Conservation (phyloP, 1,140 invertebrate genomes). For the Papilio polytes region DNA sequence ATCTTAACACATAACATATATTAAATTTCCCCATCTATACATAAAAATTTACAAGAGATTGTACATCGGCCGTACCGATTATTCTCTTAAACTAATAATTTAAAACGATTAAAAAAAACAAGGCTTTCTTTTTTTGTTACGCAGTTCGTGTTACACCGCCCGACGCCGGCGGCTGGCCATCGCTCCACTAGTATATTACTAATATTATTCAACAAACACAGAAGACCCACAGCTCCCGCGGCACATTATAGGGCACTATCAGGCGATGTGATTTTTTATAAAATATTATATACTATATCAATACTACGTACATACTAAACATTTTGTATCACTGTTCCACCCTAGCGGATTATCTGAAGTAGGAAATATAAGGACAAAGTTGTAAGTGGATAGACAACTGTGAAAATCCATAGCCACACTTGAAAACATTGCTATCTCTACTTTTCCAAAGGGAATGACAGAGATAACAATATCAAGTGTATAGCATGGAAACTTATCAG, state of each 20-base stretch:
- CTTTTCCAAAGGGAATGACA: not conserved
- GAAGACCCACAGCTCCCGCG: constrained; percentile 60
- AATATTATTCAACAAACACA: constrained; percentile 51
- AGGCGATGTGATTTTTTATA: constrained; percentile 72
- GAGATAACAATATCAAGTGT: not conserved
- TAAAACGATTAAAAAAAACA: constrained; percentile 57
- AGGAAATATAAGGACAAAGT: constrained; percentile 41
- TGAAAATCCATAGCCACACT: not conserved
- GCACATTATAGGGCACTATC: constrained; percentile 79
- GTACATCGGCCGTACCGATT: constrained; percentile 60
- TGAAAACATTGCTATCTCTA: not conserved
- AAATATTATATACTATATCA: constrained; percentile 70
- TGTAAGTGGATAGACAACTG: constrained; percentile 43
- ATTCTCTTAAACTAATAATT: constrained; percentile 68
- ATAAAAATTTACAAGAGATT: constrained; percentile 81
- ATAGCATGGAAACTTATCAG: not conserved
- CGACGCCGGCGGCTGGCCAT: constrained; percentile 51
- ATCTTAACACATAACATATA: constrained; percentile 79
- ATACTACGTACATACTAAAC: constrained; percentile 71
- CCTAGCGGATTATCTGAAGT: constrained; percentile 45
- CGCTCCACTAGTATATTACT: constrained; percentile 47
- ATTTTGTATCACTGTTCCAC: constrained; percentile 71
- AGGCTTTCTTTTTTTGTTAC: constrained; percentile 43
- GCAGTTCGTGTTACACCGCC: constrained; percentile 44
- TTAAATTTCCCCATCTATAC: constrained; percentile 81